Percentiles rank a stretch among this genome's conserved stretches.
Conservation (phyloP, 2,113 vertebrate species). For the Cyanoliseus patagonus region DNA sequence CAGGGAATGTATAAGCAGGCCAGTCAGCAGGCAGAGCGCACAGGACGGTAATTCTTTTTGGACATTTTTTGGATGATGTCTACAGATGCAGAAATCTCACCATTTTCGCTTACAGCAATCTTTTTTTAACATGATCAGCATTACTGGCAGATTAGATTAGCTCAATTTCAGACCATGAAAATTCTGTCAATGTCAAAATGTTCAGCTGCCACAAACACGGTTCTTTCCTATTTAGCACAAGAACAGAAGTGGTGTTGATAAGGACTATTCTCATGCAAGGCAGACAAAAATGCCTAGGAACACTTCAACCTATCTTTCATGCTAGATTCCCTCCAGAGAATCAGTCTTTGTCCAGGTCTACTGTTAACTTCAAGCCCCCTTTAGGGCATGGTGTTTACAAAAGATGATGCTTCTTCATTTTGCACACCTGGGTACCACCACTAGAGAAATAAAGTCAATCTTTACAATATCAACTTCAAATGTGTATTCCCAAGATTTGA, state of each 20-base stretch:
- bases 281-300: background rate
- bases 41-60: background rate
- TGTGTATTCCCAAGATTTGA: background rate
- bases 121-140: background rate
- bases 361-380: background rate
- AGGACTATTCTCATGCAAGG: background rate
- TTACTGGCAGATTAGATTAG: background rate
- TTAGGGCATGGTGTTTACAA: background rate
- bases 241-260: background rate
- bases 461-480: background rate
- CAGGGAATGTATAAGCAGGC: background rate
- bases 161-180: background rate
- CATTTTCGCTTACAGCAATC: background rate
- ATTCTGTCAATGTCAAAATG: background rate
- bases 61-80: background rate
- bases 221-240: background rate
- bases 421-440: background rate
- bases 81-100: background rate
- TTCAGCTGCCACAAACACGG: background rate
- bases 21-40: background rate
- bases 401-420: background rate
- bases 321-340: background rate
- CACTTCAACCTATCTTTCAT: background rate
- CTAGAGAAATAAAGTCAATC: background rate
- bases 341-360: background rate